phyloP scores from a whole-genome alignment of 2,113 vertebrate species.

The Antechinus flavipes region DNA sequence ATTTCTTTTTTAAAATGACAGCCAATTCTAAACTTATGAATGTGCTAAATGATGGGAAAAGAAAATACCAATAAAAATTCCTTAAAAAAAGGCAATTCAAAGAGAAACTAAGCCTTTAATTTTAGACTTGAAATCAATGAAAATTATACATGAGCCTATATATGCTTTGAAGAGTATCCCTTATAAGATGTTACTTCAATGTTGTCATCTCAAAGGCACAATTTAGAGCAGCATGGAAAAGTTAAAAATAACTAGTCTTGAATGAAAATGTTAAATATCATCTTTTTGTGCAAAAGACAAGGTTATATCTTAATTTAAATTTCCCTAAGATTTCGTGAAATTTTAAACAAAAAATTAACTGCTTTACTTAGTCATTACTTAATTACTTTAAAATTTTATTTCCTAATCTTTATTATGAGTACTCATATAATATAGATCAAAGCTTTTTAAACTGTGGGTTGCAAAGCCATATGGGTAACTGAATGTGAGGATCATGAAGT shows the following conservation, averaged over 20 bases:
- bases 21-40: neutral
- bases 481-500: no score
- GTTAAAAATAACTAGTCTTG: neutral
- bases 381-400: neutral
- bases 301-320: neutral
- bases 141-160: neutral
- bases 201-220: neutral
- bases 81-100: neutral
- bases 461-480: no score
- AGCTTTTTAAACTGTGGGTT: no score
- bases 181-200: neutral
- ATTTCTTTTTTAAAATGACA: neutral
- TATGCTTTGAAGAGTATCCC: neutral
- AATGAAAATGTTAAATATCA: neutral
- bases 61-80: neutral
- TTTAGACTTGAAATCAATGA: neutral
- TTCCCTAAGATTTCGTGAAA: neutral
- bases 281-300: neutral
- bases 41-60: neutral
- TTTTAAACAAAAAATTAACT: neutral
- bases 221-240: neutral
- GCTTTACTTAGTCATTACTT: neutral
- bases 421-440: conserved; percentile 40
- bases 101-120: conserved; percentile 4
- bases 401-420: conserved; percentile 17